Evolutionary conservation across 2,113 vertebrate genomes (phyloP).

Genomic region (Podarcis raffonei): DNA sequence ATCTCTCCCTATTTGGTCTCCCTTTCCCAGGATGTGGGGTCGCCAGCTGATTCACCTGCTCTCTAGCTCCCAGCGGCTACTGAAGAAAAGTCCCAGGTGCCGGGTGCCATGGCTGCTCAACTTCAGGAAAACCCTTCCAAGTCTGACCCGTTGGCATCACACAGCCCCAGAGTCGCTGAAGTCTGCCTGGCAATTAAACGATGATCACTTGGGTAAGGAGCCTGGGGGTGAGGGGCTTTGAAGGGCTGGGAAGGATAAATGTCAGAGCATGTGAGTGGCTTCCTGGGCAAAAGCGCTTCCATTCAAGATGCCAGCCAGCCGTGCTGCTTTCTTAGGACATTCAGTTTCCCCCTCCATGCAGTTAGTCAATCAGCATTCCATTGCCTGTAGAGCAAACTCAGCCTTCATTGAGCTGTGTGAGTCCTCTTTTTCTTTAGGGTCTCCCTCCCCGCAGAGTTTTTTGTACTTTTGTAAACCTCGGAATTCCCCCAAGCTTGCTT

Average conservation of each 20-base stretch:
- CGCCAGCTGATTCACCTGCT: slow-evolving; percentile 53
- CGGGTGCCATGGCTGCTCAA: background rate
- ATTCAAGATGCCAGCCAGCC: background rate
- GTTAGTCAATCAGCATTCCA: background rate
- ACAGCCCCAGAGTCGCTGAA: slow-evolving; percentile 24
- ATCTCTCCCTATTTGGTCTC: background rate
- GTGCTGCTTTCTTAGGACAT: background rate
- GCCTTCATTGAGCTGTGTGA: background rate
- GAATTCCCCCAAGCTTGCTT: background rate
- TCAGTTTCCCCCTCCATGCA: background rate
- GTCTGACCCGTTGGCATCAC: slow-evolving; percentile 30
- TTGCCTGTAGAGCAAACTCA: background rate
- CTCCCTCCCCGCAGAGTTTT: background rate
- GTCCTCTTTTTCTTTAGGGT: too few relatives aligned
- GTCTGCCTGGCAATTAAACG: slow-evolving; percentile 74
- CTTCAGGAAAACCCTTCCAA: background rate
- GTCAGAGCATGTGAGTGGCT: background rate
- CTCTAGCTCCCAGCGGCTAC: slow-evolving; percentile 12
- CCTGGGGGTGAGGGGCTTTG: background rate
- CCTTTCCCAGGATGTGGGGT: slow-evolving; percentile 71
- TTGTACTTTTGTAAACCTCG: background rate
- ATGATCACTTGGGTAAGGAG: slow-evolving; percentile 76
- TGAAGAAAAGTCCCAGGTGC: rapidly evolving
- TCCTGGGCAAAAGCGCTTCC: background rate
- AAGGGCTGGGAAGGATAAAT: background rate